A percentile compares a stretch with the other conserved stretches of the same genome.
These are phyloP conservation scores for Sylvia borin DNA, from an alignment of 2,797 vertebrate genomes.

Conservation along the genomic window DNA sequence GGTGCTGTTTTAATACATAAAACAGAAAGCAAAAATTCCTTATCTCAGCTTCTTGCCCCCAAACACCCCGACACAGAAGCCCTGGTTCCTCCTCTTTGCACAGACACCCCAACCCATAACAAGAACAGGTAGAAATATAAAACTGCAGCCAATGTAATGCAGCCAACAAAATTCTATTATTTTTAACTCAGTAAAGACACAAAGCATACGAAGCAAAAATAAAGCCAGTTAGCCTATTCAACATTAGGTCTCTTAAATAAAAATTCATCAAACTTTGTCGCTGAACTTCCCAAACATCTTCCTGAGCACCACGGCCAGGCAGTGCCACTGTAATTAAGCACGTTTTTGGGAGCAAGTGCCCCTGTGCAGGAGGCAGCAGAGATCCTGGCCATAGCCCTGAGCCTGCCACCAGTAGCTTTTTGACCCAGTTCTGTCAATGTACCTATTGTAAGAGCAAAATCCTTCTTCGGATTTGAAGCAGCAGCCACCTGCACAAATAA, in stretches of 20 bases:
- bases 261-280: background rate
- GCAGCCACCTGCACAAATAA: conserved; percentile 85
- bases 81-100: background rate
- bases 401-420: conserved; percentile 1
- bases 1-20: background rate
- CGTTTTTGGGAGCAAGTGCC: background rate
- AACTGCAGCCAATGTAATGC: accelerated
- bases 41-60: background rate
- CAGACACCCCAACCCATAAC: background rate
- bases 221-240: background rate
- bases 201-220: background rate
- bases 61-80: accelerated
- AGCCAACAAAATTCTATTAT: background rate
- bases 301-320: background rate
- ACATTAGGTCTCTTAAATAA: background rate
- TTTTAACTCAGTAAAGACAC: background rate
- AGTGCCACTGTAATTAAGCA: background rate
- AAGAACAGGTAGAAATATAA: background rate
- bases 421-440: conserved; percentile 73
- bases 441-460: conserved; percentile 75
- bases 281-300: background rate
- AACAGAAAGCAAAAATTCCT: background rate
- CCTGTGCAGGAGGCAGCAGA: background rate
- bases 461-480: conserved; percentile 69
- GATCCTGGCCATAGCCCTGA: background rate